Percentiles rank a stretch among this genome's conserved stretches.
These are phyloP conservation scores for Tachysurus vachellii DNA, from an alignment of 2,113 vertebrate species.

Conservation along the genomic window DNA sequence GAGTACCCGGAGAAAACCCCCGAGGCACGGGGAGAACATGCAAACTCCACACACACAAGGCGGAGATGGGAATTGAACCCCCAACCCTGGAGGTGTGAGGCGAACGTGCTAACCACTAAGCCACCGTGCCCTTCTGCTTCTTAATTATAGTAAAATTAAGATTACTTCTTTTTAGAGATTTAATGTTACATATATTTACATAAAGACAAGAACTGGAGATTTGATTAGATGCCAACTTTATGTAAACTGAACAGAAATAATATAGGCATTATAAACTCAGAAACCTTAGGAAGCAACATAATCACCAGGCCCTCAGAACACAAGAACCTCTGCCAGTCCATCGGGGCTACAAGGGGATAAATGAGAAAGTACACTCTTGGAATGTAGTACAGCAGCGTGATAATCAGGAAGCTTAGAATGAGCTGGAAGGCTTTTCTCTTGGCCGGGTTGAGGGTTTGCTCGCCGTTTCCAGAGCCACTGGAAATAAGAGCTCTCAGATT, in stretches of 20 bases:
- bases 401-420: constrained; percentile 14
- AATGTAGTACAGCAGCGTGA: neutral
- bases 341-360: neutral
- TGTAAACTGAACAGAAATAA: constrained; percentile 16
- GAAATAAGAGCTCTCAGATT: neutral
- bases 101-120: too few species aligned
- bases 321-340: neutral
- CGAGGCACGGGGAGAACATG: too few species aligned
- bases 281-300: neutral
- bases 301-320: neutral
- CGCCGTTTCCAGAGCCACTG: neutral
- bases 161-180: neutral
- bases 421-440: constrained; percentile 39
- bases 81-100: too few species aligned
- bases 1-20: too few species aligned
- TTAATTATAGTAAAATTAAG: neutral
- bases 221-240: neutral
- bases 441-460: neutral
- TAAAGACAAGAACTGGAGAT: neutral
- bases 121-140: too few species aligned
- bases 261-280: neutral
- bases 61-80: too few species aligned
- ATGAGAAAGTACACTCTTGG: neutral
- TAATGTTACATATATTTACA: neutral
- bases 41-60: too few species aligned